Evolutionary conservation across 2,797 vertebrate genomes (phyloP), one percentile per base, ranked within the genome.

Genomic region (Oreochromis mossambicus): DNA sequence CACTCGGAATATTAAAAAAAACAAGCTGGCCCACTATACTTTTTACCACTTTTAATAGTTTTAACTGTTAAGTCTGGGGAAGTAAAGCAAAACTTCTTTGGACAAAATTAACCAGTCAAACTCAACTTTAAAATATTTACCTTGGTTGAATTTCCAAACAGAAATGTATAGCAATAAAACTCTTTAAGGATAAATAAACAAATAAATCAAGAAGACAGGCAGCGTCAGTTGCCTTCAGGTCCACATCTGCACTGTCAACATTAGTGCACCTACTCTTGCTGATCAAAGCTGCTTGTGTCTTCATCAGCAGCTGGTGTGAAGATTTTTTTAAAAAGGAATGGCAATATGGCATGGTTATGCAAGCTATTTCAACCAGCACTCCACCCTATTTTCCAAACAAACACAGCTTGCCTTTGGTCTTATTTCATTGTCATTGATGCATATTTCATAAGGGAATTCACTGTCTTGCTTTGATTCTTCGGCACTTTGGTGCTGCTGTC

Each of bases 361-460:
- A 90, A 92, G 85, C 78, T 34, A 81, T 87, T 90, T 83, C 82
- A 84, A 86, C 46, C 61, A 89, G 52, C 84, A 80, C 83, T 76
- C 56, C 81, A 55, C 52, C 73, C 38, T 29, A 1, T 58, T 89
- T 90, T 88, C 83, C 86, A 88, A 89, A 93, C 90, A 90, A 92
- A 94, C 85, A 83, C 85, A 73, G 82, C 88, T 87, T 91, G 85
- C 90, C 90, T 93, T 94, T 93, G 87, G 94, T 94, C 87, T 94
- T 58, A 81, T 88, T 91, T 93, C 82, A 38, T 77, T 90, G 88
- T 89, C 87, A 91, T 56, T 86, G 87, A 95, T 94, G 87, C 88
- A 94, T 94, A 91, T 95, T 95, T 94, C 86, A 95, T 92, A 32
- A 87, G 87, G 77, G 90, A 92, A 83, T 92, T 94, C 87, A 87